Conservation (phyloP, 2,113 vertebrate genomes). For the Ptyas mucosa region DNA sequence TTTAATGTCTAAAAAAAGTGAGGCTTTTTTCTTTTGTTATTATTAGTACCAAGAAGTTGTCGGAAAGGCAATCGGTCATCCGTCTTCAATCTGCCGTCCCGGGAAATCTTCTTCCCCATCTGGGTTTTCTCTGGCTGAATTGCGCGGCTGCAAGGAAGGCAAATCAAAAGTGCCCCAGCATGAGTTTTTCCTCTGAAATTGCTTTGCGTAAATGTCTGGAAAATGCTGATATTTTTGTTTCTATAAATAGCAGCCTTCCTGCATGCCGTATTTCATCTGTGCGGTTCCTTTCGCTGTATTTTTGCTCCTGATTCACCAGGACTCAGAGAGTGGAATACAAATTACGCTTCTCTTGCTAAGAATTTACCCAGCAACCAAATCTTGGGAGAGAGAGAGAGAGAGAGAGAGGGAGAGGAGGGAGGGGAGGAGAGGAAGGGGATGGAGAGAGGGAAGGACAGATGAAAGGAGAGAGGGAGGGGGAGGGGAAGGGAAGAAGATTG, state of each 20-base stretch:
- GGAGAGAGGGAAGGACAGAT: rapidly evolving
- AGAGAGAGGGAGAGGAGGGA: slow-evolving; percentile 33
- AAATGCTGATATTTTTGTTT: slow-evolving; percentile 81
- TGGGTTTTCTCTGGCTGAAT: slow-evolving; percentile 56
- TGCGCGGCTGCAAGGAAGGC: slow-evolving; percentile 59
- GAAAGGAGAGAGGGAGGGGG: rapidly evolving
- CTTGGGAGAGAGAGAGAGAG: slow-evolving; percentile 45
- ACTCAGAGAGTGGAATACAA: slow-evolving; percentile 67
- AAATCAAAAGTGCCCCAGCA: slow-evolving; percentile 60
- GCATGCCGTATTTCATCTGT: slow-evolving; percentile 65
- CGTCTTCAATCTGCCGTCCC: slow-evolving; percentile 63
- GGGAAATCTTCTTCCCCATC: slow-evolving; percentile 63
- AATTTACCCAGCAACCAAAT: slow-evolving; percentile 45
- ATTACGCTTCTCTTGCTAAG: slow-evolving; percentile 42
- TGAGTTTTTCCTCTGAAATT: slow-evolving; percentile 68
- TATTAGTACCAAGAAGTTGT: slow-evolving; percentile 39
- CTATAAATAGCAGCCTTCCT: slow-evolving; percentile 77
- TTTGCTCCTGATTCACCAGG: slow-evolving; percentile 71
- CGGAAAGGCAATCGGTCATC: slow-evolving; percentile 22
- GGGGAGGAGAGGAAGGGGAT: no score
- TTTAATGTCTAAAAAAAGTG: slow-evolving; percentile 65
- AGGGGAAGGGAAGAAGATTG: rapidly evolving
- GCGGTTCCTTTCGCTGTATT: slow-evolving; percentile 69
- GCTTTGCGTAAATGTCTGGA: slow-evolving; percentile 78
- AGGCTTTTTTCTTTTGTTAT: slow-evolving; percentile 10